A percentile compares a stretch with the other conserved stretches of the same genome.
Evolutionary conservation across 2,113 vertebrate species (phyloP).

Genomic region (Colaptes auratus): DNA sequence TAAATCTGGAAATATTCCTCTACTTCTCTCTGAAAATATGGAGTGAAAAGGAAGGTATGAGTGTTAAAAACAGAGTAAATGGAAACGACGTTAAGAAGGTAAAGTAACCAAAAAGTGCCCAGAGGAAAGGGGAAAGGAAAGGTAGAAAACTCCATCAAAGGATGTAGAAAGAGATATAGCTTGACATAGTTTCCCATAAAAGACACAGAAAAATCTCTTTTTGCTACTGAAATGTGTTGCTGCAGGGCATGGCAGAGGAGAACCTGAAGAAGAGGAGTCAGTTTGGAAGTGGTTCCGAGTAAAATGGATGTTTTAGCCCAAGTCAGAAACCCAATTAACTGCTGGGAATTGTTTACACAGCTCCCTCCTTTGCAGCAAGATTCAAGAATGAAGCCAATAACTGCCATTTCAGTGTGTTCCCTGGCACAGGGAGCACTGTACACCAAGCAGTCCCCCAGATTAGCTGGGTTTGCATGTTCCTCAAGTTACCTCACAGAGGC

Average conservation of each 20-base stretch:
- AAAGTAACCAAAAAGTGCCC: background rate
- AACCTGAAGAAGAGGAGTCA: background rate
- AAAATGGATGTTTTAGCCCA: background rate
- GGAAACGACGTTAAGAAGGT: background rate
- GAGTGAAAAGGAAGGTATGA: background rate
- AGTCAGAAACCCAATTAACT: constrained; percentile 11
- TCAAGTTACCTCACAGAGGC: background rate
- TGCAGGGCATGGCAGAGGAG: constrained; percentile 30
- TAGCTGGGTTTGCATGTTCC: background rate
- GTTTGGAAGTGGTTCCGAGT: background rate
- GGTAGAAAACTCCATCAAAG: background rate
- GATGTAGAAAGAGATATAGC: background rate
- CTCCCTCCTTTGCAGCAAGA: background rate
- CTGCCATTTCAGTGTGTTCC: background rate
- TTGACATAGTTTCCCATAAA: background rate
- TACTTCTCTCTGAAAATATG: background rate
- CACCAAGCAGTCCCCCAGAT: background rate
- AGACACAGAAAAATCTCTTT: background rate
- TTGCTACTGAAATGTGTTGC: background rate
- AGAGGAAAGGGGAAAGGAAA: background rate
- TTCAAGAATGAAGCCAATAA: background rate
- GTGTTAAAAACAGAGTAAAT: background rate
- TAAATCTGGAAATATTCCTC: background rate
- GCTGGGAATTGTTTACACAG: background rate
- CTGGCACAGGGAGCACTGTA: background rate